Percentiles rank a stretch among this genome's conserved stretches.
phyloP scores from a whole-genome alignment of 37 sponge, comb jelly and placozoan genomes.

The Crambe crambe region DNA sequence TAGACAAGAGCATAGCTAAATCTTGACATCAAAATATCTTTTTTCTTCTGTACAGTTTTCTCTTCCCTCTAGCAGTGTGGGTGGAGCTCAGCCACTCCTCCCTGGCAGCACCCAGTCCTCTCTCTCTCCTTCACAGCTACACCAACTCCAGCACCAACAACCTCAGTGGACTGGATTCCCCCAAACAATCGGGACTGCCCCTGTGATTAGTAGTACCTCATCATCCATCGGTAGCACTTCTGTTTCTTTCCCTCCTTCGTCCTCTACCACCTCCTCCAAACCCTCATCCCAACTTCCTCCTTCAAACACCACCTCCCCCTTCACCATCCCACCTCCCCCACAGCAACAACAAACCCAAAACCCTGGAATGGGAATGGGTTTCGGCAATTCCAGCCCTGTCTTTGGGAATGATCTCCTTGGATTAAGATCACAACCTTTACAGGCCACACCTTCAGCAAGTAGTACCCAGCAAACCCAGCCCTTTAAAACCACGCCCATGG shows the following conservation, averaged over 20 bases:
- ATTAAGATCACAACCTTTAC: neutral
- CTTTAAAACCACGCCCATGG: neutral
- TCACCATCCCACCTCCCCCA: neutral
- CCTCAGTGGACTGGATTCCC: neutral
- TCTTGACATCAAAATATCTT: neutral
- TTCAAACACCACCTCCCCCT: neutral
- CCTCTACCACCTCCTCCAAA: slow-evolving; percentile 9
- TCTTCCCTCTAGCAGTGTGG: slow-evolving; percentile 1
- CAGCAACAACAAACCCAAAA: neutral
- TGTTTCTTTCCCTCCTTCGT: neutral
- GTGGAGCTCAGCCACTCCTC: slow-evolving; percentile 4
- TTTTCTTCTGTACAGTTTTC: neutral
- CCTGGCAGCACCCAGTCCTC: neutral
- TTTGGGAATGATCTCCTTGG: neutral
- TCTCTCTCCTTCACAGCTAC: neutral
- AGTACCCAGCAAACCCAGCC: too few relatives aligned
- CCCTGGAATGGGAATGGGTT: neutral
- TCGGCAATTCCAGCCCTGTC: neutral
- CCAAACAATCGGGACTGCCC: neutral
- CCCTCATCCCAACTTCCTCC: slow-evolving; percentile 12
- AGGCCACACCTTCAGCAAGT: slow-evolving; percentile 8
- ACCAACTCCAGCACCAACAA: neutral
- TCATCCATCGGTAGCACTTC: neutral
- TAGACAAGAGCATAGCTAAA: neutral
- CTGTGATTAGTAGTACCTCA: neutral